phyloP scores from a whole-genome alignment of 1,140 invertebrate species.

The Heliconius congener region DNA sequence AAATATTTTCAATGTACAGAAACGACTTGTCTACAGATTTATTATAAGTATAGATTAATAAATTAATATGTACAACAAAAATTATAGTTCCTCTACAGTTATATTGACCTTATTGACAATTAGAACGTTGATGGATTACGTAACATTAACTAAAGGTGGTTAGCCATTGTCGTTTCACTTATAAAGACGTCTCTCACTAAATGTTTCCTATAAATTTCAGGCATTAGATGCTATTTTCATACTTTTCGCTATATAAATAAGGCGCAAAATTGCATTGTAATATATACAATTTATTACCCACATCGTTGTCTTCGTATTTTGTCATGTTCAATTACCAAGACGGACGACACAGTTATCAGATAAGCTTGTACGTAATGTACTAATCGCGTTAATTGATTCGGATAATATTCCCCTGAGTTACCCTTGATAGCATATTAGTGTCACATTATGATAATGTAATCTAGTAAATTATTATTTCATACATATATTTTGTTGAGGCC shows the following conservation, averaged over 20 bases:
- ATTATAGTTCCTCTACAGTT: not conserved
- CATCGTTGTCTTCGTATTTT: constrained; percentile 13
- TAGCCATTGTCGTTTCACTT: constrained; percentile 35
- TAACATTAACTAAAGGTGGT: constrained; percentile 35
- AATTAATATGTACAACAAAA: not conserved
- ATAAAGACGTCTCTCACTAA: constrained; percentile 19
- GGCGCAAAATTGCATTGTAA: not conserved
- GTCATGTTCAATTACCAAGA: constrained; percentile 41
- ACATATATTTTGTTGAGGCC: not conserved
- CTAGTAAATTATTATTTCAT: not conserved
- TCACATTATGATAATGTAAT: not conserved
- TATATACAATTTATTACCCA: constrained; percentile 2
- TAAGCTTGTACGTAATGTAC: constrained; percentile 38
- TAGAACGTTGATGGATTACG: not conserved
- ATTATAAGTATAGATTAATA: too few relatives aligned
- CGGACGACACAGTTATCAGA: constrained; percentile 33
- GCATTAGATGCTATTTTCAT: not conserved
- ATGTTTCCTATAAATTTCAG: not conserved
- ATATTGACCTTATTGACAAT: not conserved
- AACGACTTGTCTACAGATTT: too few relatives aligned
- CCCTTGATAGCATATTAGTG: constrained; percentile 13
- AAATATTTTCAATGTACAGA: too few relatives aligned
- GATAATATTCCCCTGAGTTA: constrained; percentile 33
- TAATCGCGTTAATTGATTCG: constrained; percentile 43
- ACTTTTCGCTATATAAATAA: not conserved